These are phyloP conservation scores for Leptoteleia sp. DNA, from an alignment of 1,140 invertebrate species.

Conservation along the genomic window DNA sequence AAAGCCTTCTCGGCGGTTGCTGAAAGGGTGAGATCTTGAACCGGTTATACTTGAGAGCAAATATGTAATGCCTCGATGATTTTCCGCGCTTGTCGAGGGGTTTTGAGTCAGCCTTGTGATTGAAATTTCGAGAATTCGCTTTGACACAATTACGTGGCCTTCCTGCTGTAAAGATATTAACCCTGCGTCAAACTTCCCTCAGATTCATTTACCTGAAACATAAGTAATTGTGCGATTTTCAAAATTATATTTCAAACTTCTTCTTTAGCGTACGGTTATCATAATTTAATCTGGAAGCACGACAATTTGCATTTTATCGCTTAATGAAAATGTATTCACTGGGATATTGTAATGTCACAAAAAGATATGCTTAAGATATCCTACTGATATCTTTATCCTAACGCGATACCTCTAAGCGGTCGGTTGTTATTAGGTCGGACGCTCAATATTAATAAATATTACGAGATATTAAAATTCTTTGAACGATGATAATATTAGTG, in stretches of 20 bases:
- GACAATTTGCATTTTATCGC: too few relatives aligned
- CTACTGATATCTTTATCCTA: too few relatives aligned
- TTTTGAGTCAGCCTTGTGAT: conserved; percentile 71
- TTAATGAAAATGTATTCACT: too few relatives aligned
- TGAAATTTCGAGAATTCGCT: conserved; percentile 80
- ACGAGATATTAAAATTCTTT: too few relatives aligned
- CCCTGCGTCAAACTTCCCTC: conserved; percentile 52
- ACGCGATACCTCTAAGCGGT: too few relatives aligned
- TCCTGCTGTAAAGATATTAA: conserved; percentile 66
- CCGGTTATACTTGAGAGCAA: conserved; percentile 80
- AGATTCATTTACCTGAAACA: conserved; percentile 46
- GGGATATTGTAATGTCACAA: too few relatives aligned
- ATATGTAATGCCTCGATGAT: conserved; percentile 81
- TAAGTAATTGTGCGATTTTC: conserved; percentile 45
- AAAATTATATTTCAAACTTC: conserved; percentile 34
- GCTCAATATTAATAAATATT: too few relatives aligned
- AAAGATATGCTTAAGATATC: too few relatives aligned
- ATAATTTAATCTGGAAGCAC: too few relatives aligned
- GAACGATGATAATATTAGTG: too few relatives aligned
- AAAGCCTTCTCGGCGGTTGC: conserved; percentile 67
- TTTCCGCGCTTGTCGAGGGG: conserved; percentile 73
- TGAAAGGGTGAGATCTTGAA: conserved; percentile 76
- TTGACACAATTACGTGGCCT: conserved; percentile 80
- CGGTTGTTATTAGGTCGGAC: too few relatives aligned
- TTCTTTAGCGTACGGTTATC: neutral